A percentile compares a stretch with the other conserved stretches of the same genome.
These are phyloP conservation scores for Galagoides demidoff DNA, from an alignment of 2,797 vertebrate species.

Conservation along the genomic window DNA sequence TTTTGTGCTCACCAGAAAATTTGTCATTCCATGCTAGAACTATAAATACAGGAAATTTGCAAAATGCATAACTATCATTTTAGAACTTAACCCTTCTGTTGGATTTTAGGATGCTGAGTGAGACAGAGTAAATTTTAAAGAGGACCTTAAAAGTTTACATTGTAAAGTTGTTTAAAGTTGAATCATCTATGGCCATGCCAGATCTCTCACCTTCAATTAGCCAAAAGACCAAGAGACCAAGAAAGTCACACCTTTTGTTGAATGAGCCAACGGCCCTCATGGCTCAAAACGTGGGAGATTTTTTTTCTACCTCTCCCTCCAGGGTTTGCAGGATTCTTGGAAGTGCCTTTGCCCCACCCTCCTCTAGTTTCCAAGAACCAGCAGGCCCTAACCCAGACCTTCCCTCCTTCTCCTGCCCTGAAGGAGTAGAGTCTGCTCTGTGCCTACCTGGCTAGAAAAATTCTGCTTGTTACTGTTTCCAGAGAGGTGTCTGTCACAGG, in stretches of 20 bases:
- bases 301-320: constrained; percentile 55
- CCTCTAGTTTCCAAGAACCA: constrained; percentile 40
- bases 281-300: neutral
- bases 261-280: neutral
- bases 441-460: neutral
- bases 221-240: constrained; percentile 7
- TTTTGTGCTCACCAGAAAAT: neutral
- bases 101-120: constrained; percentile 41
- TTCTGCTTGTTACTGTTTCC: neutral
- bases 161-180: neutral
- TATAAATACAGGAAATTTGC: neutral
- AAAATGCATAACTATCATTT: neutral
- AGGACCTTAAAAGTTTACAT: neutral
- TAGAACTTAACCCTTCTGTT: neutral
- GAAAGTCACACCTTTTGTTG: neutral
- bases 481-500: neutral
- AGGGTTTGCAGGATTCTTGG: constrained; percentile 56
- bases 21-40: neutral
- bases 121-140: neutral
- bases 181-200: neutral
- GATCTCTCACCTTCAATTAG: neutral
- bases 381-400: constrained; percentile 10
- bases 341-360: constrained; percentile 42
- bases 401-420: neutral
- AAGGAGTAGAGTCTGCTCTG: neutral